Evolutionary conservation across 2,797 vertebrate species (phyloP).

Genomic region (Myotis myotis): DNA sequence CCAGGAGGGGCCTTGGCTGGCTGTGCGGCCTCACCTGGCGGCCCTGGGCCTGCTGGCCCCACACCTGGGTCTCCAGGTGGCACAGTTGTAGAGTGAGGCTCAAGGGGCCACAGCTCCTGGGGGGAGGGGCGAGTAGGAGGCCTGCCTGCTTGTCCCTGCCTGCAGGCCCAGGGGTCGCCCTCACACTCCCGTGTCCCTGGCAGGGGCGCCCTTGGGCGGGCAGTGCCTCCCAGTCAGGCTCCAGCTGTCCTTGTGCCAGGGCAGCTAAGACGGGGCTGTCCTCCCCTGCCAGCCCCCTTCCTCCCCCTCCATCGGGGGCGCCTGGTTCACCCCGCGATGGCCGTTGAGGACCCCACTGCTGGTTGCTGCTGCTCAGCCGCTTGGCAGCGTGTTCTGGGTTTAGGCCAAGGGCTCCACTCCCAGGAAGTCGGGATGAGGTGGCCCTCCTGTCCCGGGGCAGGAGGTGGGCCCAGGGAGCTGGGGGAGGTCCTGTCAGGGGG

Average conservation of each 20-base stretch:
- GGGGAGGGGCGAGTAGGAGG: background rate
- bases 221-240: background rate
- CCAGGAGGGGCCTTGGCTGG: no score
- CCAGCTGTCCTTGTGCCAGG: background rate
- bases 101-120: accelerated
- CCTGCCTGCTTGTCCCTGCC: background rate
- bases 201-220: background rate
- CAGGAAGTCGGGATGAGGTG: background rate
- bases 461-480: background rate
- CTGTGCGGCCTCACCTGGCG: no score
- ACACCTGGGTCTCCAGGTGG: background rate
- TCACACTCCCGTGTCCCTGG: background rate
- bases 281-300: background rate
- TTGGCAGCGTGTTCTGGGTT: background rate
- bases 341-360: no score
- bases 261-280: background rate
- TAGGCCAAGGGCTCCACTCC: background rate
- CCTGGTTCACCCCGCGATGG: background rate
- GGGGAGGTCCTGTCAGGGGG: no score
- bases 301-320: background rate
- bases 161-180: background rate
- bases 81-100: accelerated
- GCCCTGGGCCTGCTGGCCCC: background rate
- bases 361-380: accelerated
- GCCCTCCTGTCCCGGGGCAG: background rate